Percentiles rank a stretch among this genome's conserved stretches.
phyloP scores from a whole-genome alignment of 1,140 invertebrate genomes.

The Proales similis region DNA sequence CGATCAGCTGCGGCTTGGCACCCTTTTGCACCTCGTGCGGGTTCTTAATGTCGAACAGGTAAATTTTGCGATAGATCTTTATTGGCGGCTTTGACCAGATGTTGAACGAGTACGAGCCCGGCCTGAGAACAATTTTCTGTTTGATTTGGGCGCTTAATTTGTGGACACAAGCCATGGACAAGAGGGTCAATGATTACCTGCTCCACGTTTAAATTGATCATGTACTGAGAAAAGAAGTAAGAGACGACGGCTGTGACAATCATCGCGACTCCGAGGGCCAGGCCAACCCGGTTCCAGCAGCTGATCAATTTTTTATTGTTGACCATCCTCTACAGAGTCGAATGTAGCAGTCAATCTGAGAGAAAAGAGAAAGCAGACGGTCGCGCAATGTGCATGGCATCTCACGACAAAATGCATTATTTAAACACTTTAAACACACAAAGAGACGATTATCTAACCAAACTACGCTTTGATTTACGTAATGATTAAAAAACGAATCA shows the following conservation, averaged over 20 bases:
- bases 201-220: background rate
- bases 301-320: background rate
- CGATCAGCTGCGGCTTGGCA: slow-evolving; percentile 8
- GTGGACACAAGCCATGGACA: too few relatives aligned
- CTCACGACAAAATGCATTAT: too few relatives aligned
- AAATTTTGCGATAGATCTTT: slow-evolving; percentile 12
- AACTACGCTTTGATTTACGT: too few relatives aligned
- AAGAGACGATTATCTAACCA: too few relatives aligned
- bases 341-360: too few relatives aligned
- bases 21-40: slow-evolving; percentile 6
- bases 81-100: slow-evolving; percentile 11
- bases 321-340: background rate
- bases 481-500: too few relatives aligned
- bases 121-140: slow-evolving; percentile 26
- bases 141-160: slow-evolving; percentile 7
- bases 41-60: slow-evolving; percentile 17
- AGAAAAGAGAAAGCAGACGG: too few relatives aligned
- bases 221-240: slow-evolving; percentile 13
- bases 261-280: background rate
- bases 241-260: slow-evolving; percentile 4
- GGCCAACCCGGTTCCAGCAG: background rate
- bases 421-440: too few relatives aligned
- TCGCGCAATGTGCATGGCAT: too few relatives aligned
- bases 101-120: slow-evolving; percentile 6
- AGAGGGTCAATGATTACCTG: background rate